phyloP scores from a whole-genome alignment of 2,888 invertebrate species.

The Aquatica leii region DNA sequence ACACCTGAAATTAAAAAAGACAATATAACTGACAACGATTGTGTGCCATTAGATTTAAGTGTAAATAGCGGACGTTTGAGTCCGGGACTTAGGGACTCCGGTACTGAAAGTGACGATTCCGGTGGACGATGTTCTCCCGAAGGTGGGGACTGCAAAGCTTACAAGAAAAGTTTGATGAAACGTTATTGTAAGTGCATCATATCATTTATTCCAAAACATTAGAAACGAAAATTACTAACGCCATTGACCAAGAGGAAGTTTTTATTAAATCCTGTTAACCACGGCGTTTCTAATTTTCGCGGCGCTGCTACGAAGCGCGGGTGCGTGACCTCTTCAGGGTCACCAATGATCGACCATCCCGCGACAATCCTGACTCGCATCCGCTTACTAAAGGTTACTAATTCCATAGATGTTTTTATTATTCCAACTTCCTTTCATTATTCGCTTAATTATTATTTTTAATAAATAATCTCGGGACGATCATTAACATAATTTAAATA shows the following conservation, averaged over 20 bases:
- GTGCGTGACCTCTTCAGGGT: slow-evolving; percentile 49
- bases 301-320: slow-evolving; percentile 36
- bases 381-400: slow-evolving; percentile 37
- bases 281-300: slow-evolving; percentile 36
- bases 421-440: slow-evolving; percentile 33
- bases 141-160: slow-evolving; percentile 69
- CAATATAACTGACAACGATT: slow-evolving; percentile 59
- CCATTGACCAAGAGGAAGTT: slow-evolving; percentile 25
- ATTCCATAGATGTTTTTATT: slow-evolving; percentile 35
- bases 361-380: slow-evolving; percentile 38
- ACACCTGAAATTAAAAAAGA: slow-evolving; percentile 43
- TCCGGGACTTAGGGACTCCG: slow-evolving; percentile 67
- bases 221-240: neutral
- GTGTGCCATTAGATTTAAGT: slow-evolving; percentile 79
- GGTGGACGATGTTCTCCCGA: slow-evolving; percentile 73
- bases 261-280: slow-evolving; percentile 29
- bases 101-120: slow-evolving; percentile 83
- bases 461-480: neutral
- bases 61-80: slow-evolving; percentile 65
- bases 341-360: slow-evolving; percentile 39
- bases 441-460: slow-evolving; percentile 10
- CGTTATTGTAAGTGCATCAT: slow-evolving; percentile 89
- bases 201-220: neutral
- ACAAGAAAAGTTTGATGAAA: slow-evolving; percentile 93
- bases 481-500: neutral